phyloP scores from a whole-genome alignment of 2,113 vertebrate species.

The Synodontis membranacea region DNA sequence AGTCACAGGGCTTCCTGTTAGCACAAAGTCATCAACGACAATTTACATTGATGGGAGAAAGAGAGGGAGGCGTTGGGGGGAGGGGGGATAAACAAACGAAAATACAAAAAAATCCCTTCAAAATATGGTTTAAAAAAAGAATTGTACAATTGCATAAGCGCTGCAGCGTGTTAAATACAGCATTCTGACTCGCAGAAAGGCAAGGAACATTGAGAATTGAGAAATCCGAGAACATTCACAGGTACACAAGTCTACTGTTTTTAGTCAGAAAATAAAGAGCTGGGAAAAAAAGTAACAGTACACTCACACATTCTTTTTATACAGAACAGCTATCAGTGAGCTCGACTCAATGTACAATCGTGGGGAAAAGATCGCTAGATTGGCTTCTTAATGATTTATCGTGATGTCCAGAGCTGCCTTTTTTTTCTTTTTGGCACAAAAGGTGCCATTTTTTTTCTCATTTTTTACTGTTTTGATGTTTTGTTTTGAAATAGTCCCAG shows the following conservation, averaged over 20 bases:
- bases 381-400: not conserved
- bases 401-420: constrained; percentile 11
- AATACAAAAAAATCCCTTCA: constrained; percentile 43
- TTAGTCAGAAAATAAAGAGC: constrained; percentile 63
- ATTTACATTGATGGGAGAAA: constrained; percentile 72
- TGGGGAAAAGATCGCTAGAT: constrained; percentile 36
- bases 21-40: constrained; percentile 79
- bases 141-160: constrained; percentile 85
- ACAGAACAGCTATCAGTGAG: constrained; percentile 70
- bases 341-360: constrained; percentile 63
- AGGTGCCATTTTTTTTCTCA: too few relatives aligned
- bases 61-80: not conserved
- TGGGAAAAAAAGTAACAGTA: constrained; percentile 54
- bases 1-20: constrained; percentile 70
- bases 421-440: not conserved
- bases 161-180: constrained; percentile 83
- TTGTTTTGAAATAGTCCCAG: too few relatives aligned
- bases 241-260: constrained; percentile 74
- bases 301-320: constrained; percentile 60
- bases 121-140: constrained; percentile 58
- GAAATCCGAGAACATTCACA: constrained; percentile 74
- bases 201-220: constrained; percentile 77
- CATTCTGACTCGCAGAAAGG: constrained; percentile 85
- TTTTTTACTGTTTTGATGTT: too few relatives aligned
- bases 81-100: constrained; percentile 54